These are phyloP conservation scores for Aphodius granarius DNA, from an alignment of 2,888 invertebrate genomes.

Conservation along the genomic window DNA sequence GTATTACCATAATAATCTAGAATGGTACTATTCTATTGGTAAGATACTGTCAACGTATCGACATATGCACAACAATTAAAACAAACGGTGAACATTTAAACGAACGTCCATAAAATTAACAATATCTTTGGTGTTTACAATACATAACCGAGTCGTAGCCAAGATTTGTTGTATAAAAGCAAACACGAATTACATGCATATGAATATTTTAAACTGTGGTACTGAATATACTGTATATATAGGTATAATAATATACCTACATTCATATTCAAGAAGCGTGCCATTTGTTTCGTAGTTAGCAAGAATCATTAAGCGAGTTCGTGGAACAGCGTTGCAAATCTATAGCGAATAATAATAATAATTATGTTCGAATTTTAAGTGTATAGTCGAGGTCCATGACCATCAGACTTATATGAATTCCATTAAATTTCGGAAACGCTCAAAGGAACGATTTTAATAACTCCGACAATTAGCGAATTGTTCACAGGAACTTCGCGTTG, in stretches of 20 bases:
- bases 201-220: background rate
- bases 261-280: background rate
- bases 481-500: background rate
- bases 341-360: background rate
- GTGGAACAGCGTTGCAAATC: background rate
- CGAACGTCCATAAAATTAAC: background rate
- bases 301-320: background rate
- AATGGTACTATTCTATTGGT: background rate
- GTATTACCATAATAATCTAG: background rate
- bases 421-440: background rate
- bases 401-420: background rate
- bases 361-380: background rate
- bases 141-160: background rate
- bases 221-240: background rate
- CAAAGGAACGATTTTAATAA: background rate
- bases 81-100: background rate
- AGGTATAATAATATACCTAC: too few species aligned
- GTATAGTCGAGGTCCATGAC: background rate
- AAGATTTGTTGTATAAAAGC: background rate
- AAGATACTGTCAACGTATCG: background rate
- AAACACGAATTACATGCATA: background rate
- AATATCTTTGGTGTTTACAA: background rate
- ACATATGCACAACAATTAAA: background rate
- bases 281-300: background rate
- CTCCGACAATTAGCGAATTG: background rate